These are phyloP conservation scores for Perizoma affinitatum DNA, from an alignment of 2,888 invertebrate genomes.

Conservation along the genomic window DNA sequence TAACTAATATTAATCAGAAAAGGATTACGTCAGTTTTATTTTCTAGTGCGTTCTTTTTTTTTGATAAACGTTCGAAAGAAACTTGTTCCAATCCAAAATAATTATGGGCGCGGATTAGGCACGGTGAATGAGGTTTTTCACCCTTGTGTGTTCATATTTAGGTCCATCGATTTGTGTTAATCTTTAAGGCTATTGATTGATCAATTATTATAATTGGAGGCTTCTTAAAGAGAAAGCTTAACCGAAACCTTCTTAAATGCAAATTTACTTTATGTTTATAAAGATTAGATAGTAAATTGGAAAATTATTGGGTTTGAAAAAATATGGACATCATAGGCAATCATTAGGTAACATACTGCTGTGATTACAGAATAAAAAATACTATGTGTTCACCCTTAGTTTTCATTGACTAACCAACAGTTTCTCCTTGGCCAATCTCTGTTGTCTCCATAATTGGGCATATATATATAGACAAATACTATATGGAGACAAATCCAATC, in stretches of 20 bases:
- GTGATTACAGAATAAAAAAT: no score
- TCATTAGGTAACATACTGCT: no score
- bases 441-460: no score
- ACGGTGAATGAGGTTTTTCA: constrained; percentile 55
- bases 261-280: constrained; percentile 10
- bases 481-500: no score
- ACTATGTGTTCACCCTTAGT: no score
- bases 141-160: constrained; percentile 37
- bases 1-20: constrained; percentile 31
- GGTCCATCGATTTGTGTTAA: constrained; percentile 32
- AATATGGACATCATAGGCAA: no score
- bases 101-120: constrained; percentile 58
- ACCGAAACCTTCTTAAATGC: constrained; percentile 7
- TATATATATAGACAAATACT: no score
- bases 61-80: constrained; percentile 9
- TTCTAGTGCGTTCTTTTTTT: no score
- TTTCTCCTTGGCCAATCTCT: no score
- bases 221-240: constrained; percentile 25
- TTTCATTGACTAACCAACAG: no score
- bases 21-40: constrained; percentile 12
- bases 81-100: constrained; percentile 55
- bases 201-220: constrained; percentile 36
- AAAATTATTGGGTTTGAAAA: neutral
- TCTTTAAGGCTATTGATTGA: constrained; percentile 29
- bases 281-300: constrained; percentile 7